Base-by-base conservation (phyloP, 2,888 invertebrate species). In the Scaptomyza polygonia region DNA sequence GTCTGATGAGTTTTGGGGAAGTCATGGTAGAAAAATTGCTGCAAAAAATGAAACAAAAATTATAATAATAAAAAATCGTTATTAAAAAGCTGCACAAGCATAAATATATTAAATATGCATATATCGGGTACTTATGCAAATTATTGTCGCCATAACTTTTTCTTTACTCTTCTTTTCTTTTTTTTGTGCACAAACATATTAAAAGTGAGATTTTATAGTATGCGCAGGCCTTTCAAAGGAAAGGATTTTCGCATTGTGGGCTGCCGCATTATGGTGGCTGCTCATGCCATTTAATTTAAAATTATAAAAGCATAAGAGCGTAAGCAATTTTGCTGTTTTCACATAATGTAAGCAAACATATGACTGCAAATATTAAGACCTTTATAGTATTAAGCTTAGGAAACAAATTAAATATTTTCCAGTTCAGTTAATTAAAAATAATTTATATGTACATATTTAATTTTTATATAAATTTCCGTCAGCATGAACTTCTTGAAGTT, bases 1-100 rank as follows among this genome's bases (percentile, higher is more conserved):
- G 89, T 90, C 77, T 90, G 88, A 87, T 92, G 91, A 79, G 86
- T 86, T 72, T 89, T 89, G 61, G 92, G 91, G 78, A 92, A 92
- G 84, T 92, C 92, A 88, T 92, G 92, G 81, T 92, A 90, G 81
- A 92, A 92, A 88, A 92, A 92, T 92, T 92, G 92, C 92, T 92
- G 81, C 6, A 67, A 63, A 44, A 3, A 47, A 27, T 3, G 7
- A 9, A 59, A 36, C n/a, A n/a, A n/a, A n/a, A n/a, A n/a, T n/a
- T n/a, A n/a, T n/a, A 43, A 66, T 47, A 43, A 52, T 6, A 21
- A 32, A 12, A 32, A 1, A n/a, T n/a, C 30, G 3, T 3, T 53
- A 12, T 30, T 43, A 12, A 4, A 25, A 0, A 5, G 27, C 52
- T 30, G 30, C 30, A 42, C n/a, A 25, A 18, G 14, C 14, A 21